These are phyloP conservation scores for Dichetophora obliterata DNA, from an alignment of 2,888 invertebrate genomes.

Conservation along the genomic window DNA sequence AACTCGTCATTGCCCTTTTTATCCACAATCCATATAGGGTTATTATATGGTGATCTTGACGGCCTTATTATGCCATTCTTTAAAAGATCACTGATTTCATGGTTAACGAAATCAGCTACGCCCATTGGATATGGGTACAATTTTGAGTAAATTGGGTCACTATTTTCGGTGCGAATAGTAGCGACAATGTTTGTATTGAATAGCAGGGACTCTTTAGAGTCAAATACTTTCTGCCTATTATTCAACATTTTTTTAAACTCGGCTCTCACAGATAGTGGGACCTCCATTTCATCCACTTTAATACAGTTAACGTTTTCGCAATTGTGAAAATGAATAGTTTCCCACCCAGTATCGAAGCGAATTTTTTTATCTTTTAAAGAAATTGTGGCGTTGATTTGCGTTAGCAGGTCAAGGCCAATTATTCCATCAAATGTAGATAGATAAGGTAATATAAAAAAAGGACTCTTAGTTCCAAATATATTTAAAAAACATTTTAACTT, in stretches of 20 bases:
- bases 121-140: too few species aligned
- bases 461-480: constrained; percentile 38
- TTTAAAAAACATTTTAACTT: constrained; percentile 33
- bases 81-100: neutral
- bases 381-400: neutral
- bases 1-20: too few species aligned
- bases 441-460: constrained; percentile 38
- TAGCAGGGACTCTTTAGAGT: neutral
- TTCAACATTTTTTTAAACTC: constrained; percentile 1
- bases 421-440: constrained; percentile 28
- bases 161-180: too few species aligned
- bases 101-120: neutral
- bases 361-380: neutral
- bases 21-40: too few species aligned
- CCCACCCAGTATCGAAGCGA: constrained; percentile 1
- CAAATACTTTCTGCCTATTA: neutral
- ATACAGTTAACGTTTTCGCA: neutral
- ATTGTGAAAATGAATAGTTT: constrained; percentile 23
- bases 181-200: neutral
- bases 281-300: neutral
- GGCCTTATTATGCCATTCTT: neutral
- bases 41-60: too few species aligned
- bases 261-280: neutral
- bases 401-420: constrained; percentile 31
- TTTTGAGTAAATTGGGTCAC: too few species aligned